Base-by-base conservation (phyloP, 2,888 invertebrate genomes). In the Aphelenchoides bicaudatus region DNA sequence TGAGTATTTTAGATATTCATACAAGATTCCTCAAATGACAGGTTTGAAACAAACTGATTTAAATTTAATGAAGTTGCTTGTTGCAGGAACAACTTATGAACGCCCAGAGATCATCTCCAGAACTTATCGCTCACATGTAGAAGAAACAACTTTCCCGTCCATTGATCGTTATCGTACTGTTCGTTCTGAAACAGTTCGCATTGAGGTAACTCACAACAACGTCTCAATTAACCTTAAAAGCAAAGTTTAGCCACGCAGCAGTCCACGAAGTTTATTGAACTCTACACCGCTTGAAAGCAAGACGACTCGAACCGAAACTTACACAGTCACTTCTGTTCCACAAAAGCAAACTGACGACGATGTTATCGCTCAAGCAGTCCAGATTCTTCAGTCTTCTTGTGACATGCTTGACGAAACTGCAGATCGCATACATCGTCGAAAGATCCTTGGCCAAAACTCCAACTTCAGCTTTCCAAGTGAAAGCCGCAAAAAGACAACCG, bases 331-430 rank as follows among this genome's bases (percentile, higher is more conserved):
- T 25, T 21, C 10, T 6, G 43, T n/a, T 6, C 43, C 43, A n/a
- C 31, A 6, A 6, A 13, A 21, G 19, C 47, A 34, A n/a, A 43
- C 34, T 13, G 47, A 58, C 19, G n/a, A n/a, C n/a, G 59, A 31
- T 25, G 30, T 39, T 1, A 58, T 58, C 25, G 34, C 16, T 21
- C 37, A 58, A 31, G 58, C 58, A 5, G 56, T 58, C n/a, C 57
- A 48, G n/a, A 58, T 58, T 47, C 58, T 58, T 27, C 46, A 58
- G 19, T 30, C 43, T 3, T 58, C 58, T 10, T 62, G 61, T 27
- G 38, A 61, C 13, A 13, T 58, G 30, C 48, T 58, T 3, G 59
- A 58, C 21, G 58, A 58, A 13, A 58, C 58, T 1, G 52, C 58
- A 27, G 21, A 59, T 6, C n/a, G 57, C 13, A 60, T 57, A n/a